phyloP scores from a whole-genome alignment of 2,888 invertebrate species.

The Oasisia sp. region DNA sequence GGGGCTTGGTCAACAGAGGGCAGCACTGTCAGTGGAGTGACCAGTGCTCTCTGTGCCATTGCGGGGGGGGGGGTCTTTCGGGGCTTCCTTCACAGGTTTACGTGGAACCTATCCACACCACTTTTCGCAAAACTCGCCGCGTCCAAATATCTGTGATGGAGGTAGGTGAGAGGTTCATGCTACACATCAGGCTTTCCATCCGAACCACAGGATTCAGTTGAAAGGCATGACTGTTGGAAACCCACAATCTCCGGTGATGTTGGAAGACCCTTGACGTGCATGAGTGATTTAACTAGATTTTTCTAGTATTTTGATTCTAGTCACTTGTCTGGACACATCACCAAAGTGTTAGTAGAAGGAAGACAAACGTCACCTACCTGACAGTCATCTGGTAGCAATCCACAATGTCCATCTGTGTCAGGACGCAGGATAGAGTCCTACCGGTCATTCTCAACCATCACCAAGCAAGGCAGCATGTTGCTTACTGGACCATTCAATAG shows the following conservation, averaged over 20 bases:
- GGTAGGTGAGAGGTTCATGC: no score
- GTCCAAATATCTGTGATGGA: background rate
- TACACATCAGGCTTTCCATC: background rate
- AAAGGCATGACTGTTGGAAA: background rate
- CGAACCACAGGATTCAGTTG: background rate
- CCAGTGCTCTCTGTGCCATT: constrained; percentile 13
- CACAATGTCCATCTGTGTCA: background rate
- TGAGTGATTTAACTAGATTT: background rate
- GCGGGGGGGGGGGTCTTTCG: background rate
- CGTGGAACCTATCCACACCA: background rate
- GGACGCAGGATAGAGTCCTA: background rate
- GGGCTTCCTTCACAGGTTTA: background rate
- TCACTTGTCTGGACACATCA: background rate
- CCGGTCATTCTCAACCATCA: background rate
- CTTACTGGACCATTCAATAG: background rate
- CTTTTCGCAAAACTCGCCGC: background rate
- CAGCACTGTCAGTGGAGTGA: background rate
- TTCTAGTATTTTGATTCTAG: background rate
- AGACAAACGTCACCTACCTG: background rate
- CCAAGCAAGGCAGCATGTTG: background rate
- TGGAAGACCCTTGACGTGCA: background rate
- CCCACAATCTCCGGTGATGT: background rate
- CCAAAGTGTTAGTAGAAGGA: background rate
- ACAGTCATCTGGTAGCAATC: background rate
- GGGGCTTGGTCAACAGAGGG: background rate